Percentiles rank a stretch among this genome's conserved stretches.
Evolutionary conservation across 2,888 invertebrate species (phyloP).

Genomic region (Rhaphigaster nebulosa): DNA sequence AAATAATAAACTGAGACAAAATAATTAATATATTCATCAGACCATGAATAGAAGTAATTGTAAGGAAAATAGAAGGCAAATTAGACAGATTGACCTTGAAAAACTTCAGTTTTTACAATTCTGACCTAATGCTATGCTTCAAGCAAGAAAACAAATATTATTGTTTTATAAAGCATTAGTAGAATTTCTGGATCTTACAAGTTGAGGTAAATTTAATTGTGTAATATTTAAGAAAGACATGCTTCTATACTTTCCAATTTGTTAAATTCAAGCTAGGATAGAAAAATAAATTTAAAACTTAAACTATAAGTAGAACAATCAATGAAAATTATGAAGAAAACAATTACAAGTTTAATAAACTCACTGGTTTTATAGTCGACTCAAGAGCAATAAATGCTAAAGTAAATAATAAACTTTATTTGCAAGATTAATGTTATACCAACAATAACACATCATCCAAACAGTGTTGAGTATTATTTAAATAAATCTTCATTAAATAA

Average conservation of each 20-base stretch:
- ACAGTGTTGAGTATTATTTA: not conserved
- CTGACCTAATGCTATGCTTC: too few relatives aligned
- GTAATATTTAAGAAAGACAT: not conserved
- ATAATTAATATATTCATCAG: conserved; percentile 3
- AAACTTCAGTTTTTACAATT: conserved; percentile 29
- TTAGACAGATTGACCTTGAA: conserved; percentile 24
- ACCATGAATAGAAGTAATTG: not conserved
- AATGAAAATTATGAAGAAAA: not conserved
- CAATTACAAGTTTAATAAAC: not conserved
- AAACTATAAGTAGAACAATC: not conserved
- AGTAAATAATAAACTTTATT: too few relatives aligned
- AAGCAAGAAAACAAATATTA: not conserved
- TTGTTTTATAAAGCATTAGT: not conserved
- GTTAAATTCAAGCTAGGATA: not conserved
- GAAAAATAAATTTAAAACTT: not conserved
- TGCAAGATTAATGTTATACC: not conserved
- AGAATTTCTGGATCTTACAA: not conserved
- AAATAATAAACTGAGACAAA: not conserved
- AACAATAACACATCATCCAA: not conserved
- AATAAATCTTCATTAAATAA: not conserved
- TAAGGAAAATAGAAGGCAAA: conserved; percentile 16
- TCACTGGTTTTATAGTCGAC: not conserved
- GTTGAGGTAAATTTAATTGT: not conserved
- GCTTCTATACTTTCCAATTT: not conserved
- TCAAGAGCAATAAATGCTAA: not conserved